Conservation (phyloP, 2,888 invertebrate species). For the Pyrochroa serraticornis region DNA sequence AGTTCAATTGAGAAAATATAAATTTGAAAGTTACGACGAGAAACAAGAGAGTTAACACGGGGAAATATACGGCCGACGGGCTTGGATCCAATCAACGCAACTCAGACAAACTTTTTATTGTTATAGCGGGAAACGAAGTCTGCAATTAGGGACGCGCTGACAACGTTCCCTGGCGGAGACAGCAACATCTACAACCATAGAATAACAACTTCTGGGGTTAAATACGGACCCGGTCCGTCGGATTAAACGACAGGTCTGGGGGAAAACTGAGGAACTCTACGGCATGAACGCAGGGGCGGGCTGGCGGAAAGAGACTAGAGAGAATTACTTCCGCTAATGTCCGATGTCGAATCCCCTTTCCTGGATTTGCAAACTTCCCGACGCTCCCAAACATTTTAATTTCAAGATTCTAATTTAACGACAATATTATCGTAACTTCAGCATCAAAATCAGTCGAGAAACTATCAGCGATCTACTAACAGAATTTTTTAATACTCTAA, state of each 20-base stretch:
- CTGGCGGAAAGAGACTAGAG: too few species aligned
- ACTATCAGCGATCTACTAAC: too few species aligned
- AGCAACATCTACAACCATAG: constrained; percentile 29
- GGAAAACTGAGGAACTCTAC: too few species aligned
- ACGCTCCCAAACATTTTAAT: too few species aligned
- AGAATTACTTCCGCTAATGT: too few species aligned
- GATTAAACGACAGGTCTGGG: background rate
- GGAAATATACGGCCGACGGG: constrained; percentile 35
- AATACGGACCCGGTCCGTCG: background rate
- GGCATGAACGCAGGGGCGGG: too few species aligned
- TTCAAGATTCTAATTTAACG: too few species aligned
- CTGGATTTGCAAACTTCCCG: too few species aligned
- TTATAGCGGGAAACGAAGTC: constrained; percentile 43
- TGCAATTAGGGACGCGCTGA: constrained; percentile 42
- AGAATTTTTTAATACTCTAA: too few species aligned
- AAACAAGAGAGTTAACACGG: constrained; percentile 10
- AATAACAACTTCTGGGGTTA: constrained; percentile 32
- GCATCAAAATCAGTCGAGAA: too few species aligned
- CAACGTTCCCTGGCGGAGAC: constrained; percentile 34
- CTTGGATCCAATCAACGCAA: constrained; percentile 48
- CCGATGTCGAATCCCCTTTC: too few species aligned
- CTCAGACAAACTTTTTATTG: constrained; percentile 48
- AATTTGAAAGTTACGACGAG: constrained; percentile 17
- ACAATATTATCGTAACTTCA: too few species aligned
- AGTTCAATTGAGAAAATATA: constrained; percentile 9